Percentiles rank a stretch among this genome's conserved stretches.
Conservation (phyloP, 2,888 invertebrate species). For the Epiblema foenella region DNA sequence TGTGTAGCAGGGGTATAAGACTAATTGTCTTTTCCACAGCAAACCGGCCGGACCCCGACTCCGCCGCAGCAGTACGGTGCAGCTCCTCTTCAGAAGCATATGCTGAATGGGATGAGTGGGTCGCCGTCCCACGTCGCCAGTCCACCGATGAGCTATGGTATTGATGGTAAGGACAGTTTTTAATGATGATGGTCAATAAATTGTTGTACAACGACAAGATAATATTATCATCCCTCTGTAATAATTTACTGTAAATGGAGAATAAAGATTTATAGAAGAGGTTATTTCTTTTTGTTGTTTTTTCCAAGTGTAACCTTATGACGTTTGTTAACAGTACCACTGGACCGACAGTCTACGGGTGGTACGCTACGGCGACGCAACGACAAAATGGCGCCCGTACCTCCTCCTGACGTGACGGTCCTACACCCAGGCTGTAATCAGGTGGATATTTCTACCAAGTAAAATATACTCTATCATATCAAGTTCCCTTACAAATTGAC, state of each 20-base stretch:
- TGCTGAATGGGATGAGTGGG: slow-evolving; percentile 67
- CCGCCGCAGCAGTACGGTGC: slow-evolving; percentile 76
- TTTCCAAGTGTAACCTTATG: neutral
- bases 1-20: no score
- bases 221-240: no score
- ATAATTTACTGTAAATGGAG: no score
- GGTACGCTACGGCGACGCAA: slow-evolving; percentile 76
- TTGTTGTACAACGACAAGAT: no score
- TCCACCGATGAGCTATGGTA: slow-evolving; percentile 71
- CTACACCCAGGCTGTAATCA: slow-evolving; percentile 79
- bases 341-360: slow-evolving; percentile 75
- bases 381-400: slow-evolving; percentile 77
- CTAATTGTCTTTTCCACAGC: slow-evolving; percentile 57
- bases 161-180: slow-evolving; percentile 64
- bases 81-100: slow-evolving; percentile 59
- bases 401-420: slow-evolving; percentile 82
- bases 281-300: no score
- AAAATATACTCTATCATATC: no score
- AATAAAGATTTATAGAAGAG: no score
- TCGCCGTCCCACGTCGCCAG: slow-evolving; percentile 70
- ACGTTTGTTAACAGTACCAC: slow-evolving; percentile 44
- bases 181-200: no score
- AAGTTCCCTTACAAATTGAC: no score
- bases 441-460: slow-evolving; percentile 55
- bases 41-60: slow-evolving; percentile 76